Conservation (phyloP, 2,797 vertebrate species). For the Gymnothorax reevesii region DNA sequence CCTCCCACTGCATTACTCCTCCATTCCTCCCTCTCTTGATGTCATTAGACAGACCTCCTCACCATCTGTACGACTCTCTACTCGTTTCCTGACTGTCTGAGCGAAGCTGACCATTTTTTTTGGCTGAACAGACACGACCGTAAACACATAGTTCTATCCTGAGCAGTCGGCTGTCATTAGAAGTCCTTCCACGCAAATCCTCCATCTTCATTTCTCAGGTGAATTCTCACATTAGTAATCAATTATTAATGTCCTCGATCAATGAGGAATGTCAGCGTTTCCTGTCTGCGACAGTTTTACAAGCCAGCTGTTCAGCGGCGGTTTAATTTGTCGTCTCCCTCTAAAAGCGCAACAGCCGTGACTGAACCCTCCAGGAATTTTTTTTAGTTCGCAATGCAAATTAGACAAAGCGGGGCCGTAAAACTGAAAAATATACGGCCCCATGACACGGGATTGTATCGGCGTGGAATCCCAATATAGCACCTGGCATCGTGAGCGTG, state of each 20-base stretch:
- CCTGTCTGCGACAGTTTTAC: not conserved
- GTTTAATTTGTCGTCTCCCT: conserved; percentile 11
- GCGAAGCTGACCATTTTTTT: not conserved
- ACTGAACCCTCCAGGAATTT: not conserved
- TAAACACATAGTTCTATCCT: not conserved
- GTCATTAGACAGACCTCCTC: not conserved
- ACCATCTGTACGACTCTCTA: not conserved
- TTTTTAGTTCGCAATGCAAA: not conserved
- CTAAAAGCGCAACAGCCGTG: not conserved
- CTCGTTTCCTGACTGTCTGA: not conserved
- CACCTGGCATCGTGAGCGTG: not conserved
- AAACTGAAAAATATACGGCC: not conserved
- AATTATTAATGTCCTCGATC: not conserved
- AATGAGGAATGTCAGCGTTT: not conserved
- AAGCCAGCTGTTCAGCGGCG: not conserved
- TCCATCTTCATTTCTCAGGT: not conserved
- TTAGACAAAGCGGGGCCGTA: not conserved
- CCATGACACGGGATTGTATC: not conserved
- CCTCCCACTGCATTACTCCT: not conserved
- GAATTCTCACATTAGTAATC: not conserved
- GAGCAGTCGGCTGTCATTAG: not conserved
- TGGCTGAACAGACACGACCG: not conserved
- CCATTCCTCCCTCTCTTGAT: not conserved
- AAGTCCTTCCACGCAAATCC: not conserved
- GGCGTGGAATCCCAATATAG: not conserved